A percentile compares a stretch with the other conserved stretches of the same genome.
Conservation (phyloP, 2,113 vertebrate species). For the Odontesthes bonariensis region DNA sequence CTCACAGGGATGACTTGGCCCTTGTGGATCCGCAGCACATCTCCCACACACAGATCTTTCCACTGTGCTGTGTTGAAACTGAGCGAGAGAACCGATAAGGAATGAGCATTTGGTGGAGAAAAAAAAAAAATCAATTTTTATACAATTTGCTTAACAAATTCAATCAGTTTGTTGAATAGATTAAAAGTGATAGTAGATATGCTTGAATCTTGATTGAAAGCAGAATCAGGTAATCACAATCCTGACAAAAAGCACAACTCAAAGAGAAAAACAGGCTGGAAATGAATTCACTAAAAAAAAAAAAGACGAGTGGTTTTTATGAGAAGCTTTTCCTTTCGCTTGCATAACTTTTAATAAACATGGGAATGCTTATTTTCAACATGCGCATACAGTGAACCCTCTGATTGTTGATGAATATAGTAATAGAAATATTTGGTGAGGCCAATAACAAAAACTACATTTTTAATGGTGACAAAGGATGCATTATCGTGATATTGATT, state of each 20-base stretch:
- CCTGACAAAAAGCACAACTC: background rate
- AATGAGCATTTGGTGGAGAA: background rate
- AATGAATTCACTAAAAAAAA: background rate
- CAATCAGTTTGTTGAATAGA: background rate
- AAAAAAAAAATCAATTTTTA: background rate
- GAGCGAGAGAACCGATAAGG: conserved; percentile 3
- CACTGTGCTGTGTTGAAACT: conserved; percentile 87
- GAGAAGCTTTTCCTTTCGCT: too few species aligned
- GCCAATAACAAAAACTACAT: background rate
- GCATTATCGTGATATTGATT: background rate
- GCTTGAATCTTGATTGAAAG: background rate
- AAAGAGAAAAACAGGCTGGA: background rate
- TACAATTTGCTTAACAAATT: background rate
- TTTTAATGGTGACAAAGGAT: too few species aligned
- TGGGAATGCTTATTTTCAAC: background rate
- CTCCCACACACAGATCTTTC: conserved; percentile 88
- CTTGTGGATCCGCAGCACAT: conserved; percentile 87
- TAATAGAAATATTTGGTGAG: background rate
- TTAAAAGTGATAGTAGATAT: background rate
- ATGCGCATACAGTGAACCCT: background rate
- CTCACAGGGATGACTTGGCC: conserved; percentile 91
- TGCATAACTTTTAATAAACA: too few species aligned
- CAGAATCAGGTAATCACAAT: background rate
- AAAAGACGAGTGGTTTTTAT: too few species aligned
- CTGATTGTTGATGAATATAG: background rate